A percentile compares a stretch with the other conserved stretches of the same genome.
Evolutionary conservation across 1,140 invertebrate genomes (phyloP).

Genomic region (Dendroctonus valens): DNA sequence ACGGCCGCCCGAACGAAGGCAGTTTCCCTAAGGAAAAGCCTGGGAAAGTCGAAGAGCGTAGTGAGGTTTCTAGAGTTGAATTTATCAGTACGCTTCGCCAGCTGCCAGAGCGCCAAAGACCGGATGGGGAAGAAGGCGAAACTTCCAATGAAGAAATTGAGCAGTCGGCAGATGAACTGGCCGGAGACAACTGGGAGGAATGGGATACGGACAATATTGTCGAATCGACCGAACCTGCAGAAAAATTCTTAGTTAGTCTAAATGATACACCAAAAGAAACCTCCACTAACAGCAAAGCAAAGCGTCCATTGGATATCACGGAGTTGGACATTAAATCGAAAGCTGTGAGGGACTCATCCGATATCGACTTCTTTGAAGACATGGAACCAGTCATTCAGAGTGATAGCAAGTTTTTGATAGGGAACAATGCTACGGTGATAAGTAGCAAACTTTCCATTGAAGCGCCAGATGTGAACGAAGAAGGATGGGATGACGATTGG

Average conservation of each 20-base stretch:
- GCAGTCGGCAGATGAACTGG: slow-evolving; percentile 43
- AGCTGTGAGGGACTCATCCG: slow-evolving; percentile 52
- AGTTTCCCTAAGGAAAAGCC: slow-evolving; percentile 12
- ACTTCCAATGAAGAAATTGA: slow-evolving; percentile 54
- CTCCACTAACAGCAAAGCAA: slow-evolving; percentile 32
- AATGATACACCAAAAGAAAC: not conserved
- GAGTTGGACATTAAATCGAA: slow-evolving; percentile 70
- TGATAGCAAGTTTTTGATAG: slow-evolving; percentile 50
- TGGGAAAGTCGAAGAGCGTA: slow-evolving; percentile 37
- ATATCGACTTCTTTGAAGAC: slow-evolving; percentile 77
- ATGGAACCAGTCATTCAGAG: slow-evolving; percentile 80
- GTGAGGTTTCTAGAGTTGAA: not conserved
- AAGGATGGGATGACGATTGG: slow-evolving; percentile 46
- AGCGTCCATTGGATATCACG: slow-evolving; percentile 62
- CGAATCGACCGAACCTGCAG: not conserved
- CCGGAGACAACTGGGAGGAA: slow-evolving; percentile 67
- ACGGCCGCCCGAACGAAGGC: slow-evolving; percentile 66
- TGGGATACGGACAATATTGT: slow-evolving; percentile 63
- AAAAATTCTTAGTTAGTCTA: not conserved
- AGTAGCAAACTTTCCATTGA: slow-evolving; percentile 39
- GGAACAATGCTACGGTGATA: slow-evolving; percentile 22
- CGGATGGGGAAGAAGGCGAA: slow-evolving; percentile 77
- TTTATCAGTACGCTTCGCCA: slow-evolving; percentile 38
- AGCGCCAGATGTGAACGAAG: slow-evolving; percentile 37
- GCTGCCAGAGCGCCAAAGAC: slow-evolving; percentile 71